These are phyloP conservation scores for Eurytemora carolleeae DNA, from an alignment of 1,140 invertebrate species.

Conservation along the genomic window DNA sequence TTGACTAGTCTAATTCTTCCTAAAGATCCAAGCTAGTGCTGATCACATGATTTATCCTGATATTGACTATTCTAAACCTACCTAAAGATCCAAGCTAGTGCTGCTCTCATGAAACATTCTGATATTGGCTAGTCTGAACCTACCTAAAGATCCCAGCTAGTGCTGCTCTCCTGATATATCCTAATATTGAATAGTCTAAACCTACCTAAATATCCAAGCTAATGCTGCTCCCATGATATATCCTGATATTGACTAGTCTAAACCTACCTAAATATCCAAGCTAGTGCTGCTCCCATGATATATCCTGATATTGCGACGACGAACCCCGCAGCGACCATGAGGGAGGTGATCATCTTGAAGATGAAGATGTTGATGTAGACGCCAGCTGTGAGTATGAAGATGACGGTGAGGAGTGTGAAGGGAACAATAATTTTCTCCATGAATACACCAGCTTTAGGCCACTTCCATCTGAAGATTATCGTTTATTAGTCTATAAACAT, in stretches of 20 bases:
- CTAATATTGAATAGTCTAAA: too few relatives aligned
- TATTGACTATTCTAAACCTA: too few relatives aligned
- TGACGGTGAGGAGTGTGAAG: constrained; percentile 8
- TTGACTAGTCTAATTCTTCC: constrained; percentile 13
- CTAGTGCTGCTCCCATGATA: constrained; percentile 14
- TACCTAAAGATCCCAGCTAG: too few relatives aligned
- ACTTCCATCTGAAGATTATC: background rate
- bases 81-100: too few relatives aligned
- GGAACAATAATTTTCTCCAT: constrained; percentile 9
- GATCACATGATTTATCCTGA: too few relatives aligned
- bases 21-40: too few relatives aligned
- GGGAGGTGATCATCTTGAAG: constrained; percentile 16
- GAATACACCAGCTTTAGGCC: background rate
- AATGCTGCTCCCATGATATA: background rate
- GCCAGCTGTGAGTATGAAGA: constrained; percentile 11
- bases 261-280: too few relatives aligned
- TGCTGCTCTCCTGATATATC: too few relatives aligned
- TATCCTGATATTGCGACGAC: constrained; percentile 14
- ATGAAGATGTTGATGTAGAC: constrained; percentile 18
- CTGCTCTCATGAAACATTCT: too few relatives aligned
- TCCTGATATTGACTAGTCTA: background rate
- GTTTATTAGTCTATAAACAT: too few relatives aligned
- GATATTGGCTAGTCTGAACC: too few relatives aligned
- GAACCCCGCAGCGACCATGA: constrained; percentile 16
- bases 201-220: background rate